Evolutionary conservation across 1,140 invertebrate species (phyloP), one percentile per base, ranked within the genome.

Genomic region (Uloborus diversus): DNA sequence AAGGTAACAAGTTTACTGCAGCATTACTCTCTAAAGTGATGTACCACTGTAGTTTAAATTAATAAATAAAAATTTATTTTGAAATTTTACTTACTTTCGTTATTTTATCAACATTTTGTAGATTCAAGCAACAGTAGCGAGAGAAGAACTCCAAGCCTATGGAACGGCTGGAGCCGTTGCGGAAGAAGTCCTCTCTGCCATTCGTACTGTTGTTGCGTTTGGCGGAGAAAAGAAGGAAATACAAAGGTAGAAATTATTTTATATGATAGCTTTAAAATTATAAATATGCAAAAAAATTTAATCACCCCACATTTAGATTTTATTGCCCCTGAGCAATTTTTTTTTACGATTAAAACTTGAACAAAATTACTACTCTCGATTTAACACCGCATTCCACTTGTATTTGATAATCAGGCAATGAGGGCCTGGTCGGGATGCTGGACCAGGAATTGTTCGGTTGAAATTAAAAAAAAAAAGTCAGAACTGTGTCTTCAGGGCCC

Each of bases 141-240:
- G 23, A 25, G 78, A 84, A 25, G 87, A 88, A 80, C 49, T 82
- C 4, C 28, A 82, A 56, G 84, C 85, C 42, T 87, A 89, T 81
- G 87, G 86, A n/a, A 82, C 85, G 17, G 88, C 88, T 30, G 87
- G 87, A 14, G 84, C 83, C 13, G 86, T 89, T 20, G 88, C 88
- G 11, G 88, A 89, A 65, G 88, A 88, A 80, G 86, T 87, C 27
- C 84, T 88, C 49, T 84, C 83, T 32, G 83, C 85, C 47, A 86
- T 88, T 65, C 65, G 88, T n/a, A 88, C 88, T 25, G 85, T 89
- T 25, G 81, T 85, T 25, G 83, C 88, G 1, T 85, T 88, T 68
- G 87, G 88, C 59, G 89, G 88, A 35, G 85, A 89, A 69, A 65
- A 73, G 17, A 84, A 84, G 56, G 80, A 84, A 59, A 62, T 83